Evolutionary conservation across 2,888 invertebrate genomes (phyloP), one percentile per base, ranked within the genome.

Genomic region (Meloe dianella): DNA sequence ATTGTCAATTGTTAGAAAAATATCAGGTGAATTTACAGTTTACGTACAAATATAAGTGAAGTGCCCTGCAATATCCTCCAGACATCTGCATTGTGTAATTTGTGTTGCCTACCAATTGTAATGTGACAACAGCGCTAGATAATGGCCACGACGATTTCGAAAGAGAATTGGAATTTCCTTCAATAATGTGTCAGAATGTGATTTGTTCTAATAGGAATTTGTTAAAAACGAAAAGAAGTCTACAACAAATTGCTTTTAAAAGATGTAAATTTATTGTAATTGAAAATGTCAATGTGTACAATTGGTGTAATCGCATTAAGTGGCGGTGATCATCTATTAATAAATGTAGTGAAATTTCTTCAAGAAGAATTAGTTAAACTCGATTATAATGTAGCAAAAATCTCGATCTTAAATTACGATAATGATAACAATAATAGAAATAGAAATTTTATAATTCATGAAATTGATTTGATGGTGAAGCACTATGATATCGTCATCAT

Each of bases 401-500:
- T 74, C 29, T 60, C 70, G 7, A 22, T 73, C 35, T 51, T 74
- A 51, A 58, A 60, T 20, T 41, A 64, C 17, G 29, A 61, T 63
- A 61, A 71, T 57, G 56, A 60, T 20, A 41, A 64, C 17, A 38
- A 61, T 63, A 61, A 71, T 57, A 63, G 59, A 29, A 63, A 41
- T 41, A 41, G 41, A 41, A 41, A 17, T 17, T 41, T 64, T 38
- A 67, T 77, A 57, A 30, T 54, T 17, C 60, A 66, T 59, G 75
- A 77, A 65, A 57, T 77, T 29, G 64, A 66, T 24, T 51, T 65
- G 17, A 58, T 70, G 35, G 61, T 73, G 14, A 79, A 76, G 65
- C 69, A 76, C 47, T 77, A 67, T 64, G 80, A 81, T 72, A 68
- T 81, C 59, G 71, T 79, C 2, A 60, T 81, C 10, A 63, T 79